Conservation (phyloP, 2,113 vertebrate species). For the Callocephalon fimbriatum region DNA sequence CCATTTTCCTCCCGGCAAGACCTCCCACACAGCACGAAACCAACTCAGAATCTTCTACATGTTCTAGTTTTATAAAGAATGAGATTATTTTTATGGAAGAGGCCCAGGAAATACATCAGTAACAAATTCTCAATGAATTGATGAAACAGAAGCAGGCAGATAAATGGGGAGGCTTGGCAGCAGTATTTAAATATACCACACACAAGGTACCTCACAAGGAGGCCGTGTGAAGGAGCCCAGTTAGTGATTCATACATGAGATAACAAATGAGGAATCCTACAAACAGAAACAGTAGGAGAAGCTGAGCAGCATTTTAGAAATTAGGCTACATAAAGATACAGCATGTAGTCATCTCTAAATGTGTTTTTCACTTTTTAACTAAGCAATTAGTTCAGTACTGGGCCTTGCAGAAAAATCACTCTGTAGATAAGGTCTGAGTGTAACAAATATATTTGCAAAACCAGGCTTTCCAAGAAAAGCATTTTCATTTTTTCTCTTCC, state of each 20-base stretch:
- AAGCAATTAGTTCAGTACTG: background rate
- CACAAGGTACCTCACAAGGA: background rate
- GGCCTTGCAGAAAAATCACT: background rate
- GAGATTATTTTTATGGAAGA: background rate
- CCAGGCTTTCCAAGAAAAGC: background rate
- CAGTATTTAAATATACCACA: background rate
- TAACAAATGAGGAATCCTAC: background rate
- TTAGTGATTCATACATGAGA: background rate
- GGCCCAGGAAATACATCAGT: background rate
- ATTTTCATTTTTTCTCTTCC: background rate
- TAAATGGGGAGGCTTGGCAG: background rate
- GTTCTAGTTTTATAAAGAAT: background rate
- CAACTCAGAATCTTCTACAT: background rate
- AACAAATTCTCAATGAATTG: background rate
- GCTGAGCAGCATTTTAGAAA: background rate
- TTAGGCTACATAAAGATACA: background rate
- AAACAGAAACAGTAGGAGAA: background rate
- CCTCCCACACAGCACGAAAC: background rate
- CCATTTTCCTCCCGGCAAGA: background rate
- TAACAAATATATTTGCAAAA: background rate
- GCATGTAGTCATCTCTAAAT: background rate
- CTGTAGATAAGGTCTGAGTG: background rate
- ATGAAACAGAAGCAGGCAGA: background rate
- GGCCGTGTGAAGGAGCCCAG: background rate
- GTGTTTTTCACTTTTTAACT: background rate